Conservation (phyloP, 2,888 invertebrate species). For the Asteroscopus sphinx region DNA sequence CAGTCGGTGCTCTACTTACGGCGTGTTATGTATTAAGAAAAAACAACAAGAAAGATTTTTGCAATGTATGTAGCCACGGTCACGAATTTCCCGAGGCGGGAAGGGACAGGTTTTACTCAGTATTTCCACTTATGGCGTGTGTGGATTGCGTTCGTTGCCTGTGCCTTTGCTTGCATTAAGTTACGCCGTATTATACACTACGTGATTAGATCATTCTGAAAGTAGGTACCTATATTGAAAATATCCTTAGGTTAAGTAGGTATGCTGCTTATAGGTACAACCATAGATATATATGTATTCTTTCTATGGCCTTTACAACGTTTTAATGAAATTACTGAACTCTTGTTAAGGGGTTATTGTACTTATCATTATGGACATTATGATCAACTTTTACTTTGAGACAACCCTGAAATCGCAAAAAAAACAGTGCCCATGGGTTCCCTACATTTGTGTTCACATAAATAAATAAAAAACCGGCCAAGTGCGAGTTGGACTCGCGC, state of each 20-base stretch:
- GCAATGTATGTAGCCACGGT: slow-evolving; percentile 45
- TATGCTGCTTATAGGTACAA: too few species aligned
- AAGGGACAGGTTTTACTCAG: slow-evolving; percentile 76
- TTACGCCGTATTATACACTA: slow-evolving; percentile 59
- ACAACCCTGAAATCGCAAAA: too few species aligned
- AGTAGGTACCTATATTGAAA: slow-evolving; percentile 44
- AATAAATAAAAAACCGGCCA: too few species aligned
- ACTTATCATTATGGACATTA: too few species aligned
- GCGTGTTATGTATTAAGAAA: slow-evolving; percentile 8
- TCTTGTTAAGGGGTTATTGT: too few species aligned
- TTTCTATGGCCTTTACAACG: too few species aligned
- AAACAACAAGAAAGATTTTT: slow-evolving; percentile 19
- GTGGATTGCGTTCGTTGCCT: slow-evolving; percentile 61
- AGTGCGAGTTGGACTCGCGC: too few species aligned
- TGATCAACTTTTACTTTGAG: too few species aligned
- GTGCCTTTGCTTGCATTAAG: slow-evolving; percentile 57
- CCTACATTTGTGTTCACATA: too few species aligned
- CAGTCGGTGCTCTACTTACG: slow-evolving; percentile 27
- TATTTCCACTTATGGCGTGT: slow-evolving; percentile 78
- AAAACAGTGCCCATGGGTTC: too few species aligned
- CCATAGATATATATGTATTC: too few species aligned
- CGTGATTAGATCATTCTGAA: slow-evolving; percentile 71
- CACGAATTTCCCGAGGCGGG: slow-evolving; percentile 72
- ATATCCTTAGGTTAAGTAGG: slow-evolving; percentile 18
- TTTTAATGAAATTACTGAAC: too few species aligned